Base-by-base conservation (phyloP, 2,113 vertebrate species). In the Lepisosteus osseus region DNA sequence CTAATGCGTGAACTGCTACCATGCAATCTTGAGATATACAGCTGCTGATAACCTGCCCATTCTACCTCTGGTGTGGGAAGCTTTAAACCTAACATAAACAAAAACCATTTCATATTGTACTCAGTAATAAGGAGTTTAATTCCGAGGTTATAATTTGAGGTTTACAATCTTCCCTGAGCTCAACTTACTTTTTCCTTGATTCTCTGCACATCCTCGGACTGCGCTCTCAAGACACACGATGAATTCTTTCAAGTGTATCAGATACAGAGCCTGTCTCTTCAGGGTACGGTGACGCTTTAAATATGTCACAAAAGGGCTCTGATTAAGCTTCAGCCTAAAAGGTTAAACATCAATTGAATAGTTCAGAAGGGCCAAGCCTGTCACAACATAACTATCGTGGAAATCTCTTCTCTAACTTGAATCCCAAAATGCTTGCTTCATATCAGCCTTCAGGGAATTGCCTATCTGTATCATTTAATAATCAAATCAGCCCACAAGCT, bases 391-490 rank as follows among this genome's bases (percentile, higher is more conserved):
- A 51, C 47, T 6, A 51, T 51, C 47, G 4, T 59, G 56, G 11
- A 59, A 12, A 59, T 3, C 12, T 14, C 56, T 12, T n/a, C 11
- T 12, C 56, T 59, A 14, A 59, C 56, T 13, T n/a, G 56, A 59
- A 14, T 59, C 56, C 56, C 11, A 12, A 6, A 59, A n/a, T 14
- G 2, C 56, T 59, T 59, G 56, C n/a, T 59, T 1, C 7, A 59
- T 59, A 59, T 13, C 72, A 71, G 56, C 47, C 54, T 66, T 66
- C 63, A 51, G 54, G 56, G n/a, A 72, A n/a, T 51, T 69, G 2
- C 59, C n/a, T 73, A 69, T 14, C 72, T 17, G 3, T 79, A 56
- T 75, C 7, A 69, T 56, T 72, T 75, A 54, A 69, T 72, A 62
- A 70, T 7, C 64, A 69, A 74, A 79, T 59, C 45, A 17, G 1